Conservation (phyloP, 2,888 invertebrate genomes). For the Pyralis farinalis region DNA sequence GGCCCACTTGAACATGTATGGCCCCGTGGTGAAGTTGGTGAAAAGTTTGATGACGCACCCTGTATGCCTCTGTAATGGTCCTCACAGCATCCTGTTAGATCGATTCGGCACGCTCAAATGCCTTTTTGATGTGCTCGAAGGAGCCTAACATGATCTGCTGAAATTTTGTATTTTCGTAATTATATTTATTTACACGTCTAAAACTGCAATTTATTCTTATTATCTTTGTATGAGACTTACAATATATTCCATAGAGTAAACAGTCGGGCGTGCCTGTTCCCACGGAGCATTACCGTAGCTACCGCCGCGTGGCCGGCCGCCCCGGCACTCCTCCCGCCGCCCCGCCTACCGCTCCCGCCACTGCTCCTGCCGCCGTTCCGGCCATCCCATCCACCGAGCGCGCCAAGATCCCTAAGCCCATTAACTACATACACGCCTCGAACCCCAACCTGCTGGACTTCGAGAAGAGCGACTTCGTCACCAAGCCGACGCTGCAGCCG, state of each 20-base stretch:
- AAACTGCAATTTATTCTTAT: too few relatives aligned
- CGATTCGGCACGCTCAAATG: too few relatives aligned
- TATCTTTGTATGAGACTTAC: too few relatives aligned
- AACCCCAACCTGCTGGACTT: constrained; percentile 86
- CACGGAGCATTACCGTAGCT: constrained; percentile 89
- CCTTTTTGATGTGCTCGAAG: too few relatives aligned
- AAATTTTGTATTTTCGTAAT: too few relatives aligned
- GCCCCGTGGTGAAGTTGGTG: too few relatives aligned
- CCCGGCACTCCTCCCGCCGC: constrained; percentile 14
- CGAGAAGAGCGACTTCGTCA: constrained; percentile 71
- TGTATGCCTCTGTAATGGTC: too few relatives aligned
- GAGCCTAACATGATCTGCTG: too few relatives aligned
- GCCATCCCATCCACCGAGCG: constrained; percentile 11
- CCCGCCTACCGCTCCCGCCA: constrained; percentile 14
- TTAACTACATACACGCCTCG: constrained; percentile 85
- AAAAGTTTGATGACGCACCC: too few relatives aligned
- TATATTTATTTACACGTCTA: too few relatives aligned
- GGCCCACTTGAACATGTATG: too few relatives aligned
- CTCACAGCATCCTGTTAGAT: too few relatives aligned
- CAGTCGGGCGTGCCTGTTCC: constrained; percentile 83
- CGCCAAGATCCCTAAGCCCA: constrained; percentile 66
- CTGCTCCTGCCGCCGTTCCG: constrained; percentile 4
- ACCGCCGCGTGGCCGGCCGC: constrained; percentile 74
- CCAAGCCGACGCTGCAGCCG: constrained; percentile 43
- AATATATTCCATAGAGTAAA: constrained; percentile 46